Base-by-base conservation (phyloP, 2,113 vertebrate species). In the Oceanodroma tethys region DNA sequence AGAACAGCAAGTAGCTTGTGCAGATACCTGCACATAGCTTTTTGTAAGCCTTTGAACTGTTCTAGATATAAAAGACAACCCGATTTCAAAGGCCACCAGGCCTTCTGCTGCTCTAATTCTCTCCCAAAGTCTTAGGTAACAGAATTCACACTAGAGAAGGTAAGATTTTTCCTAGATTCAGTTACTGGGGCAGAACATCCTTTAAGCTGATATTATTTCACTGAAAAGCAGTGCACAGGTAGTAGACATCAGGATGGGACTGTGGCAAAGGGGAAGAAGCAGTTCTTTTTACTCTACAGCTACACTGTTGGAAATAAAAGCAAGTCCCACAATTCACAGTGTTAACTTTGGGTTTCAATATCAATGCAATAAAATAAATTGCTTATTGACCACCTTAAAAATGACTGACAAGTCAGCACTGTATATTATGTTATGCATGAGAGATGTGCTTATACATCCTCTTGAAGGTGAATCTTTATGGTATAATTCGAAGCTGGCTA, bases 41-140 rank as follows among this genome's bases (percentile, higher is more conserved):
- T 96, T 86, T 88, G 55, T 55, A 87, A 96, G 94, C 55, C 83
- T 97, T 96, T 98, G 96, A 97, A 95, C 92, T 93, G 65, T 42
- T 88, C 76, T 40, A 81, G 83, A 71, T 93, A 73, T 63, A 91
- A 98, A 96, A 97, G 83, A 73, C 40, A 87, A 34, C 76, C 48
- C 13, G 52, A 63, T 94, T 92, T 96, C 96, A 96, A 97, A 96
- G 94, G 81, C 96, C 79, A 95, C 26, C 40, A 30, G 80, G 85
- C 82, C 66, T 91, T 81, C 72, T 89, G 81, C 89, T 95, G 95
- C 78, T 91, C 59, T 89, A 11, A 90, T 94, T 96, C 81, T 88
- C 76, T 87, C 88, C 48, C 19, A 21, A 73, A 86, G 52, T 81
- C 92, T 75, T 38, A 68, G 70, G 78, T 83, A 96, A 52, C 47